Base-by-base conservation (phyloP, 2,797 vertebrate genomes). In the Rhyacichthys aspro region DNA sequence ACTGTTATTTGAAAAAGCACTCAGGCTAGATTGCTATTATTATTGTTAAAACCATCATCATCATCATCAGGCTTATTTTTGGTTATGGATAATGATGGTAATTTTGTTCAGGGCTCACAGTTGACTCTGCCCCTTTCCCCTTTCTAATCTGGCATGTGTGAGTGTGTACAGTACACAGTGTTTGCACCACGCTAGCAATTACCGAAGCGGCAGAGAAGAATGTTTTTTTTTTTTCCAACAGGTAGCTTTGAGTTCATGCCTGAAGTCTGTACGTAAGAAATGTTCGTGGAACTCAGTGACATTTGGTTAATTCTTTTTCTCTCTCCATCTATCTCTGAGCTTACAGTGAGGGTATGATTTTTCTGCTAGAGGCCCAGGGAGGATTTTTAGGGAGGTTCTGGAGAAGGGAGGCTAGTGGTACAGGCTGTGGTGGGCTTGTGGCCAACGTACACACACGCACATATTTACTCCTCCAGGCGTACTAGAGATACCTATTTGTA, bases 371-470 rank as follows among this genome's bases (percentile, higher is more conserved):
- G 83, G 84, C 86, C 85, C 76, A 65, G 83, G 88, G 87, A 88
- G 86, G 83, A 88, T 88, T 86, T 86, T 85, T 79, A 77, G 86
- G 87, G 86, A 88, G 87, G 83, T 78, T 87, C 70, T 81, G 87
- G 84, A 86, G 86, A 85, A 83, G 79, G 86, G 85, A 85, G 88
- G 79, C 69, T 86, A 74, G 84, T 90, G 89, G 89, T 90, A 90
- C 88, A 83, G 86, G 63, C 84, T 76, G 79, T 72, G 80, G 82
- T 82, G 76, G 89, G 89, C 85, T 63, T 58, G 54, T 37, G 70
- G 81, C 84, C 84, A 90, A 85, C 43, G 23, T 53, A 84, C 64
- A 88, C 78, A 78, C 67, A 70, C 50, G 39, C 60, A 56, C 53
- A 75, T 37, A 67, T 46, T 43, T 37, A 63, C 58, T 55, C 50